phyloP scores from a whole-genome alignment of 2,797 vertebrate species.

The Sebastes steindachneri region DNA sequence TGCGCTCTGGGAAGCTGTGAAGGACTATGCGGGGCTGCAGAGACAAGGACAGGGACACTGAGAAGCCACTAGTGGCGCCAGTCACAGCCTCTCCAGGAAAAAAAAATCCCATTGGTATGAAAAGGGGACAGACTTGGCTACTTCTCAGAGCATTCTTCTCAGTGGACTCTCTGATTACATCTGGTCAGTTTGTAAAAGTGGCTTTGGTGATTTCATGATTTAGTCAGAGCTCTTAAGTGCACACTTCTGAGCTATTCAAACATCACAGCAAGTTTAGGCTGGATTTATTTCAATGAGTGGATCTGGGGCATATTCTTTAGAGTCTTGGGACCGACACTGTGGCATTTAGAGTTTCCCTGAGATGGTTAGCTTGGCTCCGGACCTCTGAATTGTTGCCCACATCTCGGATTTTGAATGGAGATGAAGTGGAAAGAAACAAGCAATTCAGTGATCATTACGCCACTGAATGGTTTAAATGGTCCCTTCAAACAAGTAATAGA shows the following conservation, averaged over 20 bases:
- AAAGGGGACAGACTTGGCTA: slow-evolving; percentile 10
- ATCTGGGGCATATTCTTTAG: slow-evolving; percentile 15
- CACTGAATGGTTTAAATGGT: neutral
- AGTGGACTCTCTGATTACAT: slow-evolving; percentile 39
- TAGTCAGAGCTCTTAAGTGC: slow-evolving; percentile 38
- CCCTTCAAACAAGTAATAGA: neutral
- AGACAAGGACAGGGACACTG: slow-evolving; percentile 31
- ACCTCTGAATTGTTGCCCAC: neutral
- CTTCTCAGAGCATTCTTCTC: slow-evolving; percentile 31
- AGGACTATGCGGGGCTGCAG: slow-evolving; percentile 8
- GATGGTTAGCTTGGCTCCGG: neutral
- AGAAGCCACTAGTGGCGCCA: slow-evolving; percentile 2
- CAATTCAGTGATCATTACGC: neutral
- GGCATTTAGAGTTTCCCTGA: neutral
- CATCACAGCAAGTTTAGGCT: slow-evolving; percentile 35
- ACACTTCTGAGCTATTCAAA: slow-evolving; percentile 40
- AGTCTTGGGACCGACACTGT: slow-evolving; percentile 1
- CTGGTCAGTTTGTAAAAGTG: slow-evolving; percentile 43
- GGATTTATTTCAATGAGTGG: slow-evolving; percentile 15
- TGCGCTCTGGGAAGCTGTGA: slow-evolving; percentile 18
- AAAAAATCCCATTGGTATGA: neutral
- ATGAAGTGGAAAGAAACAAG: neutral
- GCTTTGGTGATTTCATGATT: slow-evolving; percentile 50
- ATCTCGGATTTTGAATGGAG: neutral
- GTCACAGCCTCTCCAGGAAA: neutral